A percentile compares a stretch with the other conserved stretches of the same genome.
Conservation (phyloP, 2,888 invertebrate genomes). For the Hypolimnas misippus region DNA sequence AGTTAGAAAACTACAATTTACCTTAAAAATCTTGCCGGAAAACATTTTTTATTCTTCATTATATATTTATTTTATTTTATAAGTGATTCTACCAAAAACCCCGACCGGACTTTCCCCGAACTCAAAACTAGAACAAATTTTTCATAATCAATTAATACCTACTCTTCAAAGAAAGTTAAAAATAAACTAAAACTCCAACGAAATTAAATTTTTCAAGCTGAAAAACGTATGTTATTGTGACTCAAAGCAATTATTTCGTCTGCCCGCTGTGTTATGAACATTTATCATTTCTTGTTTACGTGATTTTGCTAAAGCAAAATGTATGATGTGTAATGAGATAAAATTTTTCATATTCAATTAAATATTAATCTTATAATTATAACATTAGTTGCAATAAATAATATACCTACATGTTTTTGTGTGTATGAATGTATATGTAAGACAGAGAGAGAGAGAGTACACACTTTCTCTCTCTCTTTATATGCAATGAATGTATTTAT, state of each 20-base stretch:
- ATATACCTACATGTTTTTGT: no score
- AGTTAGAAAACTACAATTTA: no score
- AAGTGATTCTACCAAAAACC: not conserved
- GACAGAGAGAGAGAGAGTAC: no score
- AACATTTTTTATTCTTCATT: no score
- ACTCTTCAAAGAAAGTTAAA: not conserved
- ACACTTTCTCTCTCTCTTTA: no score
- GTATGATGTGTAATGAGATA: not conserved
- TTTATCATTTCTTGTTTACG: conserved; percentile 18
- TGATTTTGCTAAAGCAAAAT: conserved; percentile 7
- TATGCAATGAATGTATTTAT: no score
- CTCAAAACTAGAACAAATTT: not conserved
- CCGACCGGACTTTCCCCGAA: not conserved
- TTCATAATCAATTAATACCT: not conserved
- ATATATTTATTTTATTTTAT: no score
- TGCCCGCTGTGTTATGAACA: conserved; percentile 10
- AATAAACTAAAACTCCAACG: not conserved
- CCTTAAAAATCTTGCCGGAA: no score
- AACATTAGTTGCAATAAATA: not conserved
- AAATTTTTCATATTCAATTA: not conserved
- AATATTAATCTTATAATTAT: not conserved
- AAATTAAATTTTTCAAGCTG: not conserved
- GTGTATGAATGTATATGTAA: no score
- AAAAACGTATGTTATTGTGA: not conserved
- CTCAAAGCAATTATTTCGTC: conserved; percentile 10